A percentile compares a stretch with the other conserved stretches of the same genome.
Evolutionary conservation across 2,113 vertebrate species (phyloP).

Genomic region (Cairina moschata): DNA sequence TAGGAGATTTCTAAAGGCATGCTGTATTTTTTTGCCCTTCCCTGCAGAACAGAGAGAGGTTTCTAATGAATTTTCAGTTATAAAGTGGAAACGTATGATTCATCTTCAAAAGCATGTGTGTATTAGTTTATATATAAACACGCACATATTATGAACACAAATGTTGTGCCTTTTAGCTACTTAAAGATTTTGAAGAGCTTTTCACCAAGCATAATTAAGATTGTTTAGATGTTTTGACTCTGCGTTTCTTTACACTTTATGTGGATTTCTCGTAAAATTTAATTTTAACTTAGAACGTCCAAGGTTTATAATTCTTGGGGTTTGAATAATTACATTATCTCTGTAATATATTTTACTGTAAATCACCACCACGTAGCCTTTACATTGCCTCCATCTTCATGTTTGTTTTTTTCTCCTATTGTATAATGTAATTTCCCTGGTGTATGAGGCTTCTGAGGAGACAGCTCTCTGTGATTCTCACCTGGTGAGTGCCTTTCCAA

Average conservation of each 20-base stretch:
- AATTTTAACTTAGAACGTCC: neutral
- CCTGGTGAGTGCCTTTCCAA: neutral
- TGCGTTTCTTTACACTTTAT: neutral
- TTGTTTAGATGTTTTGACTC: neutral
- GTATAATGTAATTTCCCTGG: neutral
- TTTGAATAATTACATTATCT: neutral
- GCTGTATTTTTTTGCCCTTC: neutral
- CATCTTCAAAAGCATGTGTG: neutral
- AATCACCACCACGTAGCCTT: neutral
- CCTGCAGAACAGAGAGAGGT: neutral
- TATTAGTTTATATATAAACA: neutral
- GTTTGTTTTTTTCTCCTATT: neutral
- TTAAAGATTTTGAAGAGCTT: neutral
- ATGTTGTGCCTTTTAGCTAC: neutral
- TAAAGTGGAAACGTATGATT: neutral
- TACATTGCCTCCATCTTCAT: neutral
- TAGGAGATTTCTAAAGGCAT: neutral
- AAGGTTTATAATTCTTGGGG: neutral
- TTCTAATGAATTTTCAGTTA: neutral
- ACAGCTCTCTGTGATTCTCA: neutral
- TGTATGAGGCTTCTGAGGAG: neutral
- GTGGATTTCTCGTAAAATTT: neutral
- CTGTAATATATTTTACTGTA: neutral
- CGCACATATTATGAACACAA: neutral
- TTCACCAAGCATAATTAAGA: neutral